Evolutionary conservation across 92 coral and sea anemone species (phyloP).

Genomic region (Porites divaricata): DNA sequence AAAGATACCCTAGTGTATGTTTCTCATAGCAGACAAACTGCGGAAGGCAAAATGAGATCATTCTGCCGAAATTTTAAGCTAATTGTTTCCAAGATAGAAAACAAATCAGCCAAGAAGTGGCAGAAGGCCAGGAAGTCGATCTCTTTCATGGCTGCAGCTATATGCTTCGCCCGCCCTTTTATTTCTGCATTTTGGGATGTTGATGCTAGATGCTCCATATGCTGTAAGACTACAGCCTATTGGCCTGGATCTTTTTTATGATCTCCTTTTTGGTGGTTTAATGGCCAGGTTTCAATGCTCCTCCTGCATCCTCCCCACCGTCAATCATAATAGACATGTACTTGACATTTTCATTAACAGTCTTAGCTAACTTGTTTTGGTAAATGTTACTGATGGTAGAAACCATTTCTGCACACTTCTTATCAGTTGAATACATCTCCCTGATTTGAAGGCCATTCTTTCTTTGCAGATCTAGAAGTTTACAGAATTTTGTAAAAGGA

Average conservation of each 20-base stretch:
- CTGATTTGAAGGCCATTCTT: constrained; percentile 40
- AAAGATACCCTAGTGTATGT: constrained; percentile 32
- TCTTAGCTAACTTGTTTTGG: constrained; percentile 40
- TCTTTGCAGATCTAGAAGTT: constrained; percentile 38
- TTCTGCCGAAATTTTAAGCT: constrained; percentile 55
- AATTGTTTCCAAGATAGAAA: constrained; percentile 38
- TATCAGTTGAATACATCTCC: constrained; percentile 32
- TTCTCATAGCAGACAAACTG: constrained; percentile 41
- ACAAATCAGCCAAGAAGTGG: constrained; percentile 52
- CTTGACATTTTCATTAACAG: constrained; percentile 30
- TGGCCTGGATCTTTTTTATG: constrained; percentile 36
- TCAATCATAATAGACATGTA: constrained; percentile 47
- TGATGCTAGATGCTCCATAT: constrained; percentile 48
- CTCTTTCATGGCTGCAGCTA: constrained; percentile 22
- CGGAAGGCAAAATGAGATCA: constrained; percentile 54
- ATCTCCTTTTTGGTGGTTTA: constrained; percentile 34
- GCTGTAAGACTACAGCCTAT: constrained; percentile 39
- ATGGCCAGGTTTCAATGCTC: constrained; percentile 33
- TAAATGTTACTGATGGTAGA: constrained; percentile 25
- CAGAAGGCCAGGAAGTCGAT: constrained; percentile 48
- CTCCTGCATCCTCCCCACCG: constrained; percentile 41
- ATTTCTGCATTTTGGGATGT: constrained; percentile 45
- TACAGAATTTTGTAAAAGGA: constrained; percentile 29
- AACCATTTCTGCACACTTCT: constrained; percentile 38
- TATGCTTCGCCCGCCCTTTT: constrained; percentile 45